phyloP scores from a whole-genome alignment of 2,797 vertebrate genomes.

The Oreortyx pictus region DNA sequence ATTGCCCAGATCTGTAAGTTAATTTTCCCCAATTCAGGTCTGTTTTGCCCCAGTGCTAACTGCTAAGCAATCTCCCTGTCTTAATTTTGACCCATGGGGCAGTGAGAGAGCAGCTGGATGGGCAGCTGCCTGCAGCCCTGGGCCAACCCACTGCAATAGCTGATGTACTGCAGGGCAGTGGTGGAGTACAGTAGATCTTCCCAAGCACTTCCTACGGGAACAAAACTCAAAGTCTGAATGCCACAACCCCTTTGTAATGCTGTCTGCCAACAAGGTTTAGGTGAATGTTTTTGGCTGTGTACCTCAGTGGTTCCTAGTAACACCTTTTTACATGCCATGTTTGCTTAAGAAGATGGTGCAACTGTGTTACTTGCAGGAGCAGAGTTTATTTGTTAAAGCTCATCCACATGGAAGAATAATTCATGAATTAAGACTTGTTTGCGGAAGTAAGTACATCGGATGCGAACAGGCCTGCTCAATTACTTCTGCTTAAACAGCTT shows the following conservation, averaged over 20 bases:
- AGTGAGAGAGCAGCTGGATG: fast-evolving
- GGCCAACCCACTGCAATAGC: fast-evolving
- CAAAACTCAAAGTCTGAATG: neutral
- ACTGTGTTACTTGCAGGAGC: neutral
- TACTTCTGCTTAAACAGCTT: neutral
- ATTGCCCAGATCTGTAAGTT: too few species aligned
- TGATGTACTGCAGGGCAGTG: neutral
- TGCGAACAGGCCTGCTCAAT: neutral
- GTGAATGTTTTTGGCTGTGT: neutral
- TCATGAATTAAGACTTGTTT: neutral
- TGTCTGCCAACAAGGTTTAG: neutral
- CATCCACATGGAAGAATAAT: neutral
- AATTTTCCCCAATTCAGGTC: too few species aligned
- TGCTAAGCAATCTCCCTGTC: too few species aligned
- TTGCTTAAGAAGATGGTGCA: neutral
- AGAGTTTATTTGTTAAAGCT: neutral
- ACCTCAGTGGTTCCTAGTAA: neutral
- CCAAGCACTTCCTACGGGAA: neutral
- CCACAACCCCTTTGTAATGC: neutral
- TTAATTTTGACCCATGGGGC: neutral
- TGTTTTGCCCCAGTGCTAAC: too few species aligned
- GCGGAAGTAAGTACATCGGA: neutral
- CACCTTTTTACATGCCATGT: neutral
- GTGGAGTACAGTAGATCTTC: fast-evolving
- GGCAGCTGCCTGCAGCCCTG: neutral